Evolutionary conservation across 2,113 vertebrate species (phyloP), one percentile per base, ranked within the genome.

Genomic region (Vulpes ferrilata): DNA sequence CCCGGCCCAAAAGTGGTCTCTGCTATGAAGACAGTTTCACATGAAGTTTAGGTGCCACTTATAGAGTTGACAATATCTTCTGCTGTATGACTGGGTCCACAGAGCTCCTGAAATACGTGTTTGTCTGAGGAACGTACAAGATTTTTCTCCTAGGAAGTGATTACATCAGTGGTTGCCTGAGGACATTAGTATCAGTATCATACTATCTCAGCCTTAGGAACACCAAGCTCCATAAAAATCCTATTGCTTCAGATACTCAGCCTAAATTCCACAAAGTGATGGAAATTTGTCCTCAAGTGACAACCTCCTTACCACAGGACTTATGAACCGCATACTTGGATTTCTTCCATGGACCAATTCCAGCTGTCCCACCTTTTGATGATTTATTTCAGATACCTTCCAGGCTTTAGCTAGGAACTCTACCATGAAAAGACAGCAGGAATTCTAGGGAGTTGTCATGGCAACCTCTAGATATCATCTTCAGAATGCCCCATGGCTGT

Each of bases 391-490:
- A 35, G 84, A 94, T 78, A 95, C 96, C 94, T 97, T 90, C 93
- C 95, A 96, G 96, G 84, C 95, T 97, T 97, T 95, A 90, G 94
- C 93, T 88, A 96, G 90, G 96, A 98, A 96, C 90, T 97, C 88
- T 96, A 96, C 97, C 93, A 95, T 85, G 96, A 96, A 97, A 96
- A 97, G 95, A 92, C 90, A 92, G 93, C 91, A 94, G 95, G 97
- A 94, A 96, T 96, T 20, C 92, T 90, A 96, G 96, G 67, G 83
- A 73, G 97, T 97, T 97, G 97, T 98, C 95, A 98, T 98, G 96
- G 97, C 95, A 98, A 98, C 97, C 92, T 90, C 89, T 90, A 93
- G 97, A 94, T 89, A 97, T 74, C 96, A 88, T 95, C 94, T 96
- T 95, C 84, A 86, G 88, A 95, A 94, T 97, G 96, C 76, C 90